Base-by-base conservation (phyloP, 2,888 invertebrate genomes). In the Psylliodes chrysocephalus region DNA sequence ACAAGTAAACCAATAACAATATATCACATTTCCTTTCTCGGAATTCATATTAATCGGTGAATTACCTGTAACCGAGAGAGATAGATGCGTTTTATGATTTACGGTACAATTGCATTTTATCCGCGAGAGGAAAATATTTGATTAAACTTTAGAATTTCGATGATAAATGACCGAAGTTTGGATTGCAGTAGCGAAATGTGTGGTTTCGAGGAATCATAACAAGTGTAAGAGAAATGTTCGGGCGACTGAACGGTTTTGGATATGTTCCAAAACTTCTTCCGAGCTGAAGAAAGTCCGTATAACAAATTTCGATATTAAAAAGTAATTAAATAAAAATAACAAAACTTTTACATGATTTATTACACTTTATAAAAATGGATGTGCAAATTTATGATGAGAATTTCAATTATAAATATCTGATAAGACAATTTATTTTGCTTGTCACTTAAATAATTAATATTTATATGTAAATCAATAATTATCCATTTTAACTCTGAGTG, bases 21-120 rank as follows among this genome's bases (percentile, higher is more conserved):
- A 22, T 53, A 53, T 53, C 53, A 53, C 19, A 25, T 18, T 14
- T 22, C 5, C 25, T 19, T 38, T 38, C 53, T 22, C n/a, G 7
- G 19, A 38, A 38, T 38, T 22, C 53, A 53, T 53, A 53, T 38
- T 53, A 38, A 53, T 53, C 38, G 19, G 17, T 18, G 18, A 53
- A 53, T 53, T 53, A 53, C 53, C 38, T 38, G 22, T n/a, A 28
- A 53, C 38, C 35, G 42, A 17, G 18, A 38, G 38, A 38, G 53
- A 38, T 10, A 18, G 2, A 33, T 12, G 17, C 14, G 12, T 30
- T 5, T 12, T 22, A 18, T 53, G 53, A 53, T 53, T 53, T 38
- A 53, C 22, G 53, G 14, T 38, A 14, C 38, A 53, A 38, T 22
- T 25, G 28, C 28, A 47, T 25, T 5, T 25, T 25, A 18, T 12